A percentile compares a stretch with the other conserved stretches of the same genome.
These are phyloP conservation scores for Eilema caniola DNA, from an alignment of 2,888 invertebrate genomes.

Conservation along the genomic window DNA sequence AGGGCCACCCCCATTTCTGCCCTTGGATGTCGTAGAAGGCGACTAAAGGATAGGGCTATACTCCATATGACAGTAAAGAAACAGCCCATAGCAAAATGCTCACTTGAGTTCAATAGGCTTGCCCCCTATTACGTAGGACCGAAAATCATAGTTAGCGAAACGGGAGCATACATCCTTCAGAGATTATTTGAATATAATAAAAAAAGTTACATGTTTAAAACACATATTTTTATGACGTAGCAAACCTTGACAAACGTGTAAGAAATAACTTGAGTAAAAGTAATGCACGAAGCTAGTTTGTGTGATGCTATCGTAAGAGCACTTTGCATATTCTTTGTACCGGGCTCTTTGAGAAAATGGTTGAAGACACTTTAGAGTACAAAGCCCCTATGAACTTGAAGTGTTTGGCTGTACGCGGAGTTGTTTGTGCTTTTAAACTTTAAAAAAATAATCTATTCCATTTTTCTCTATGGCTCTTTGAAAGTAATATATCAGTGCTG, in stretches of 20 bases:
- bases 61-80: too few species aligned
- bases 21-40: too few species aligned
- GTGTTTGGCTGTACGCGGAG: constrained; percentile 15
- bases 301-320: constrained; percentile 37
- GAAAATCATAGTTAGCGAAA: too few species aligned
- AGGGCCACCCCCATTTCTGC: too few species aligned
- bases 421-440: constrained; percentile 22
- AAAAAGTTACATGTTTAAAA: too few species aligned
- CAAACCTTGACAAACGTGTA: constrained; percentile 29
- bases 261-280: constrained; percentile 29
- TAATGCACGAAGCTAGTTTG: constrained; percentile 31
- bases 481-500: background rate
- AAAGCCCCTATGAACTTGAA: constrained; percentile 38
- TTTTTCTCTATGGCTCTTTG: background rate
- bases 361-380: constrained; percentile 44
- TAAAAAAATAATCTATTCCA: background rate
- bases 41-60: too few species aligned
- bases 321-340: constrained; percentile 43
- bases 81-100: too few species aligned
- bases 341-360: constrained; percentile 25
- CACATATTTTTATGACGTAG: constrained; percentile 15
- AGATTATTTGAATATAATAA: too few species aligned
- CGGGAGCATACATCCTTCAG: too few species aligned
- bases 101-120: too few species aligned
- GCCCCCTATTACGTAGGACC: too few species aligned